Conservation (phyloP, 2,113 vertebrate genomes). For the Hyla sarda region DNA sequence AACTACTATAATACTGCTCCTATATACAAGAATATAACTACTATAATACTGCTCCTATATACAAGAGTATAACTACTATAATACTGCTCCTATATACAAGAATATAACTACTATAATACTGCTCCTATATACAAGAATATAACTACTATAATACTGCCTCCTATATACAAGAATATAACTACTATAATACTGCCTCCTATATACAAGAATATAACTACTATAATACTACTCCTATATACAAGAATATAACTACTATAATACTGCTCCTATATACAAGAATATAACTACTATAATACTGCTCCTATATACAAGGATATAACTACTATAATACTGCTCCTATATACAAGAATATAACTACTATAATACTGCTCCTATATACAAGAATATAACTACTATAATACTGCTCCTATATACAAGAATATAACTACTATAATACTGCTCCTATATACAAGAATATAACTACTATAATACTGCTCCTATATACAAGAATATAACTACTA, state of each 20-base stretch:
- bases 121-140: background rate
- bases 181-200: background rate
- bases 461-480: constrained; percentile 4
- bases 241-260: background rate
- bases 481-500: background rate
- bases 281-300: background rate
- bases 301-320: background rate
- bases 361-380: background rate
- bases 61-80: no score
- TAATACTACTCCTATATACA: background rate
- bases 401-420: background rate
- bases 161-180: background rate
- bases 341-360: background rate
- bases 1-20: no score
- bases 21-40: no score
- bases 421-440: no score
- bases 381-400: constrained; percentile 1
- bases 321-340: constrained; percentile 4
- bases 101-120: no score
- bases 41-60: no score
- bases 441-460: background rate
- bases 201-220: background rate
- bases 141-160: constrained; percentile 4
- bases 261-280: no score
- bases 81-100: no score